Conservation (phyloP, 2,888 invertebrate genomes). For the Leptodirus hochenwartii region DNA sequence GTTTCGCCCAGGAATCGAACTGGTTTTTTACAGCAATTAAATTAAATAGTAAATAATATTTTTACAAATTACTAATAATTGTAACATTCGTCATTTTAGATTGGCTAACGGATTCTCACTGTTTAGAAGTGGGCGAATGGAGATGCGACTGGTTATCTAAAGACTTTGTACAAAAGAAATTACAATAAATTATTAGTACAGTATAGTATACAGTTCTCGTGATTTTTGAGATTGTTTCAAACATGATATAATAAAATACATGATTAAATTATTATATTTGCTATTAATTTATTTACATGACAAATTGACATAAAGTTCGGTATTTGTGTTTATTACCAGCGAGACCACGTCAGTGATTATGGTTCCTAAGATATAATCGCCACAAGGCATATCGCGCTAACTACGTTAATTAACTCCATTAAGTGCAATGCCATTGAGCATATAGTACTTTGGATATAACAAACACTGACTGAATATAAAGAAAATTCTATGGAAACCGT, state of each 20-base stretch:
- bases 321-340: no score
- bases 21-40: slow-evolving; percentile 24
- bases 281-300: not conserved
- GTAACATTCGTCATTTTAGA: slow-evolving; percentile 16
- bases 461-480: no score
- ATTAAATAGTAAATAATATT: slow-evolving; percentile 19
- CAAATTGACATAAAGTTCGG: no score
- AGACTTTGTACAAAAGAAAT: not conserved
- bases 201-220: no score
- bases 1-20: slow-evolving; percentile 19
- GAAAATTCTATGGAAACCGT: no score
- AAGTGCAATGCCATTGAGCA: no score
- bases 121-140: slow-evolving; percentile 24
- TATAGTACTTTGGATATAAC: no score
- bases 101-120: slow-evolving; percentile 23
- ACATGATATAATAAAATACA: not conserved
- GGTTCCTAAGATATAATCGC: no score
- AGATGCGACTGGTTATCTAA: slow-evolving; percentile 16
- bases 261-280: not conserved
- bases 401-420: no score
- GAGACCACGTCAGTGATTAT: no score
- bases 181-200: not conserved
- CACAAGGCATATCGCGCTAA: no score
- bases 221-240: no score
- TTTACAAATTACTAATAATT: not conserved